phyloP scores from a whole-genome alignment of 2,797 vertebrate genomes.

The Peromyscus melanophrys region DNA sequence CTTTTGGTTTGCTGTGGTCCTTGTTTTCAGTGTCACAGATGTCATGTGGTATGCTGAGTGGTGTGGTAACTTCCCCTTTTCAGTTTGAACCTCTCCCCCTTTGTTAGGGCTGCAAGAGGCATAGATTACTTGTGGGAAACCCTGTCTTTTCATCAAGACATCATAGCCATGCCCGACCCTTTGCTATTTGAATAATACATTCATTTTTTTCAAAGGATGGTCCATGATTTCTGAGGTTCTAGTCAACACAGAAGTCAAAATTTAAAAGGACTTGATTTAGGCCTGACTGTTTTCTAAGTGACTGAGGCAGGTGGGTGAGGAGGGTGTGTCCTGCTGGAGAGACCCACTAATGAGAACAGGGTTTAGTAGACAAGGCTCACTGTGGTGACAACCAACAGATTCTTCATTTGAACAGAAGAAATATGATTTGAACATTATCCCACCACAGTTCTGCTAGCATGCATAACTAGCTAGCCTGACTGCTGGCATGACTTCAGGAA shows the following conservation, averaged over 20 bases:
- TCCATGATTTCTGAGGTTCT: neutral
- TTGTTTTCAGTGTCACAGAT: neutral
- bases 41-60: neutral
- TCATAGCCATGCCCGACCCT: neutral
- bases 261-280: conserved; percentile 24
- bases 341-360: neutral
- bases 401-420: neutral
- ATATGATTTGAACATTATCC: conserved; percentile 38
- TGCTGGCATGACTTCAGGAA: neutral
- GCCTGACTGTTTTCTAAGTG: neutral
- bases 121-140: conserved; percentile 12
- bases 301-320: neutral
- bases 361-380: neutral
- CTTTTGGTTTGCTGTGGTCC: neutral
- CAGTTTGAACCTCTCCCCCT: neutral
- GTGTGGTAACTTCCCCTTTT: neutral
- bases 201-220: conserved; percentile 9
- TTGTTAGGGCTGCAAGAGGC: neutral
- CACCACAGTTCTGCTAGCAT: neutral
- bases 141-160: neutral
- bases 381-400: neutral
- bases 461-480: no score
- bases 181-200: conserved; percentile 8
- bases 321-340: neutral
- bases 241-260: conserved; percentile 21